Conservation (phyloP, 2,113 vertebrate genomes). For the Hyaena hyaena region DNA sequence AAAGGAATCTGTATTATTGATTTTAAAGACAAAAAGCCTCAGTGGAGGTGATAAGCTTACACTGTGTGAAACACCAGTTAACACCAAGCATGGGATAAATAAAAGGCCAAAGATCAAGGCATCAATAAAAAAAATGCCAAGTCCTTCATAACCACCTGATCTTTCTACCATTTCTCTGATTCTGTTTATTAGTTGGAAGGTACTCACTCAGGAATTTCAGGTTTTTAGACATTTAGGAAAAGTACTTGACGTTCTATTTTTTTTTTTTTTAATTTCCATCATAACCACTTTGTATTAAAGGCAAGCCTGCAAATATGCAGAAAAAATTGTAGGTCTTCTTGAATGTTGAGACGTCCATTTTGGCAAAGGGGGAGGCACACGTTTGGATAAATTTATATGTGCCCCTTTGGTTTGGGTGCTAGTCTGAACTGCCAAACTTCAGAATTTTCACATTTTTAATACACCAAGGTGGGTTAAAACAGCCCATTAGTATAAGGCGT, state of each 20-base stretch:
- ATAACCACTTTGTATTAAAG: background rate
- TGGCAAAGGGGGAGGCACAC: background rate
- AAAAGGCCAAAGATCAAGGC: background rate
- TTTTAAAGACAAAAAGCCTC: background rate
- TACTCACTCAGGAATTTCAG: background rate
- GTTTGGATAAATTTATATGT: conserved; percentile 15
- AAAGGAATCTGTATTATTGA: conserved; percentile 13
- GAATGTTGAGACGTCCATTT: conserved; percentile 23
- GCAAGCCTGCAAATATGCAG: background rate
- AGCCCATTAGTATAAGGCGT: conserved; percentile 65
- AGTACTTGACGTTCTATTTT: conserved; percentile 2
- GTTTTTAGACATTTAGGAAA: conserved; percentile 39
- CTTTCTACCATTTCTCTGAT: background rate
- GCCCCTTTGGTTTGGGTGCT: conserved; percentile 50
- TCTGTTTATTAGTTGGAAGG: background rate
- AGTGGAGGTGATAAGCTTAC: background rate
- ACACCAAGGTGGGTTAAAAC: conserved; percentile 62
- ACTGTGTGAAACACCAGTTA: conserved; percentile 30
- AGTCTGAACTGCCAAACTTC: conserved; percentile 41
- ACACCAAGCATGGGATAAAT: background rate
- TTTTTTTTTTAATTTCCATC: background rate
- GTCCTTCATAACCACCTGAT: background rate
- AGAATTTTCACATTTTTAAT: conserved; percentile 66
- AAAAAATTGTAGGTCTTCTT: background rate
- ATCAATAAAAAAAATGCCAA: background rate